A percentile compares a stretch with the other conserved stretches of the same genome.
phyloP scores from a whole-genome alignment of 2,797 vertebrate genomes.

The Peromyscus eremicus region DNA sequence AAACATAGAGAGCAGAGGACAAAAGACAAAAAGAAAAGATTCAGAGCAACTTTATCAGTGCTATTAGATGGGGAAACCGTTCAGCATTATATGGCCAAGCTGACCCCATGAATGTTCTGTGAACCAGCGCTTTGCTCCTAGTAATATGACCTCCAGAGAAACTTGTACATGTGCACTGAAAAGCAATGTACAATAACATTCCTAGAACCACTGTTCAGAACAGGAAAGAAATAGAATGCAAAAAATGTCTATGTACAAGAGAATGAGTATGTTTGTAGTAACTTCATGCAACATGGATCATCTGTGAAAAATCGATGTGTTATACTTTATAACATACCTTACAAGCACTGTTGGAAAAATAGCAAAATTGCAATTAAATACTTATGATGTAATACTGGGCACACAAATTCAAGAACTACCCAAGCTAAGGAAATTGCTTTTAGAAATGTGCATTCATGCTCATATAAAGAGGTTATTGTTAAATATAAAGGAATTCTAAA shows the following conservation, averaged over 20 bases:
- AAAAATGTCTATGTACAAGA: neutral
- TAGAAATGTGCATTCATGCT: neutral
- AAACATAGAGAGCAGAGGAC: neutral
- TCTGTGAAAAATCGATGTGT: neutral
- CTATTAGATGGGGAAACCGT: neutral
- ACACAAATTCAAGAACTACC: conserved; percentile 16
- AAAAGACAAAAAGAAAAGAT: neutral
- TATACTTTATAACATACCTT: neutral
- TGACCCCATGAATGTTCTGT: neutral
- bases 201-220: neutral
- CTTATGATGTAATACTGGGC: neutral
- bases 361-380: conserved; percentile 16
- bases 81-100: neutral
- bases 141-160: neutral
- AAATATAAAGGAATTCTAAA: neutral
- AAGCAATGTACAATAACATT: neutral
- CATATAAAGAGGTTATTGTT: neutral
- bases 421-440: conserved; percentile 17
- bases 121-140: neutral
- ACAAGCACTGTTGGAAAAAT: neutral
- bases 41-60: neutral
- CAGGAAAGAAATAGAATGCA: neutral
- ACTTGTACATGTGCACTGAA: neutral
- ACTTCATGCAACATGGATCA: neutral
- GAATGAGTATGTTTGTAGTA: neutral